A percentile compares a stretch with the other conserved stretches of the same genome.
These are phyloP conservation scores for Megaceryle alcyon DNA, from an alignment of 2,797 vertebrate species.

Conservation along the genomic window DNA sequence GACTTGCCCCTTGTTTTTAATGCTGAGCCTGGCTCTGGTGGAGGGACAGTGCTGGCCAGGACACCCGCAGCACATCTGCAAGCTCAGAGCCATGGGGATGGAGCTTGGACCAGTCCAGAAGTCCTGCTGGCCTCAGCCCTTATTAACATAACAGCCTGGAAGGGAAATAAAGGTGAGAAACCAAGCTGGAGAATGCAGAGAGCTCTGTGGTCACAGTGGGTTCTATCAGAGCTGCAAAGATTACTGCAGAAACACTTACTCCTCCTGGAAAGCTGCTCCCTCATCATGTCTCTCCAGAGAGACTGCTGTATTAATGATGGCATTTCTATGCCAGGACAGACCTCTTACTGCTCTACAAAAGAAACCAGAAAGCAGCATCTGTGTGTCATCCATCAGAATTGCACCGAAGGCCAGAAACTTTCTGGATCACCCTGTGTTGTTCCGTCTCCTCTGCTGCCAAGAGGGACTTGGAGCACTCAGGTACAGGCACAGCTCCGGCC, in stretches of 20 bases:
- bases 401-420: background rate
- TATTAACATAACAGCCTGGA: background rate
- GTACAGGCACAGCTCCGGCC: background rate
- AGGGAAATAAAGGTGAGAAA: background rate
- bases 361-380: background rate
- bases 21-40: background rate
- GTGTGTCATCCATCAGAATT: background rate
- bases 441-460: background rate
- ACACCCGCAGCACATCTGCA: background rate
- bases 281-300: background rate
- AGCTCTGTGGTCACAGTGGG: background rate
- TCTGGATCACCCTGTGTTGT: rapidly evolving
- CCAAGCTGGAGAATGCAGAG: background rate
- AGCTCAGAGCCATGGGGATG: background rate
- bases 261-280: background rate
- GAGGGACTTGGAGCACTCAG: background rate
- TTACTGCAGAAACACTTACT: background rate
- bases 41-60: background rate
- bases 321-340: background rate
- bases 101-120: rapidly evolving
- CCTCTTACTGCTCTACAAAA: background rate
- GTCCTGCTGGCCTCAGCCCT: background rate
- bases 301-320: background rate
- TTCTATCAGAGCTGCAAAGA: background rate
- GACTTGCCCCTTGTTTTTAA: background rate